A percentile compares a stretch with the other conserved stretches of the same genome.
Evolutionary conservation across 2,888 invertebrate genomes (phyloP).

Genomic region (Agriopis aurantiaria): DNA sequence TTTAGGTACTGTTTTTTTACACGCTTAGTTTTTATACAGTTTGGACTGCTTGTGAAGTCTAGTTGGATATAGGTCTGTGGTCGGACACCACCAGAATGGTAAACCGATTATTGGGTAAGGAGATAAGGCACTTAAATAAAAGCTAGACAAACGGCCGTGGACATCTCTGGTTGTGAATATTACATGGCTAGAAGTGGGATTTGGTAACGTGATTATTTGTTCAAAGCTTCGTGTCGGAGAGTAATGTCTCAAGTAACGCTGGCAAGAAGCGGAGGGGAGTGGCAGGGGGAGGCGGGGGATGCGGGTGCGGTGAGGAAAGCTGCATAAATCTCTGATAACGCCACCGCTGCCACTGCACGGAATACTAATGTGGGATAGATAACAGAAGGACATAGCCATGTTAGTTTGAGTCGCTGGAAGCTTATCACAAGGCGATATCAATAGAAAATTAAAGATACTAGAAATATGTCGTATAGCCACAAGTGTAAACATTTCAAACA

Average conservation of each 20-base stretch:
- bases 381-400: constrained; percentile 7
- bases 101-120: constrained; percentile 22
- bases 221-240: background rate
- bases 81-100: constrained; percentile 11
- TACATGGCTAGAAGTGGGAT: background rate
- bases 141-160: constrained; percentile 17
- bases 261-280: constrained; percentile 4
- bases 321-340: constrained; percentile 27
- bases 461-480: background rate
- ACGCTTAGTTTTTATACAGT: too few species aligned
- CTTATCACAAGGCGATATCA: too few species aligned
- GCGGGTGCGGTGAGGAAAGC: constrained; percentile 14
- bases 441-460: background rate
- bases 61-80: too few species aligned
- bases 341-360: constrained; percentile 7
- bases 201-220: background rate
- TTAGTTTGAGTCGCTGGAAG: background rate
- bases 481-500: too few species aligned
- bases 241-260: background rate
- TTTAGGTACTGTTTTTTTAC: too few species aligned
- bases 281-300: constrained; percentile 1
- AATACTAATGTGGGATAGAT: constrained; percentile 26
- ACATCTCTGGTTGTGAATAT: constrained; percentile 9
- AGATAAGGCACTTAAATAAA: constrained; percentile 22
- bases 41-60: too few species aligned